Conservation (phyloP, 2,797 vertebrate species). For the Oryzias dopingdopingensis region DNA sequence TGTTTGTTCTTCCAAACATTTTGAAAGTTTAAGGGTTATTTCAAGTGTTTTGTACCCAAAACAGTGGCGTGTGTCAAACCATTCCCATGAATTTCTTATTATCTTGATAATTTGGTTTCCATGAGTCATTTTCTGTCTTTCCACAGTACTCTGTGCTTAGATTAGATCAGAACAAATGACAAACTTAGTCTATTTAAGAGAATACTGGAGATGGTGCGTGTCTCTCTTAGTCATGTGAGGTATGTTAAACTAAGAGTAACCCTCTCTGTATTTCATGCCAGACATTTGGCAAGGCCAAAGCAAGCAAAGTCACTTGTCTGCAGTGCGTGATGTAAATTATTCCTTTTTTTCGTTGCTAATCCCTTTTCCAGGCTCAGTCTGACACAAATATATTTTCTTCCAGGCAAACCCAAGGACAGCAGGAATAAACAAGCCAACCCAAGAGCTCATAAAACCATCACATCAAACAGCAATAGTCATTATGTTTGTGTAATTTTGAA, state of each 20-base stretch:
- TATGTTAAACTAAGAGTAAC: not conserved
- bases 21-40: conserved; percentile 22
- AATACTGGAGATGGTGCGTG: conserved; percentile 20
- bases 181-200: conserved; percentile 27
- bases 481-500: conserved; percentile 18
- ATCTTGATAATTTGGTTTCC: conserved; percentile 43
- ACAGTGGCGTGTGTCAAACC: conserved; percentile 7
- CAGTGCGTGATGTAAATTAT: conserved; percentile 14
- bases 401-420: conserved; percentile 34
- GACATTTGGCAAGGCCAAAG: conserved; percentile 5
- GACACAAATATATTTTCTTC: conserved; percentile 33
- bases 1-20: conserved; percentile 16
- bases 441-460: conserved; percentile 58
- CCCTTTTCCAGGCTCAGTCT: conserved; percentile 22
- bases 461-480: conserved; percentile 36
- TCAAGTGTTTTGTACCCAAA: conserved; percentile 26
- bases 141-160: conserved; percentile 47
- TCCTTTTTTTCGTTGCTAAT: conserved; percentile 15
- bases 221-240: conserved; percentile 23
- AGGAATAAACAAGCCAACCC: conserved; percentile 40
- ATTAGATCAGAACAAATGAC: conserved; percentile 48
- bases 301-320: conserved; percentile 20
- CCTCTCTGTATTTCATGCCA: conserved; percentile 3
- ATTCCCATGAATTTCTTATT: conserved; percentile 24
- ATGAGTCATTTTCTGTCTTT: conserved; percentile 27